phyloP scores from a whole-genome alignment of 1,140 invertebrate species.

The Argopecten irradians region DNA sequence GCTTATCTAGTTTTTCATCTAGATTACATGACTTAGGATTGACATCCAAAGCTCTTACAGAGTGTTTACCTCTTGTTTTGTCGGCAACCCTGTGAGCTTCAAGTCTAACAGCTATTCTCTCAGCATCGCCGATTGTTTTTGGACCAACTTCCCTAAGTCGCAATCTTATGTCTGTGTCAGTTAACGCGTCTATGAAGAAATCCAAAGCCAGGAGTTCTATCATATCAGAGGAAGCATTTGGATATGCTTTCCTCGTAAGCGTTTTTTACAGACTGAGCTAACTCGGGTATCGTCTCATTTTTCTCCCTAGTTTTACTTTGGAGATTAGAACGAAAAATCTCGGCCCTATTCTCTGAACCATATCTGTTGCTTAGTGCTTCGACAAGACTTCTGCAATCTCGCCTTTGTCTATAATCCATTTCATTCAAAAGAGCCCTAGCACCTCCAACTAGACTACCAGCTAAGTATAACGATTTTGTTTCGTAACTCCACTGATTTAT shows the following conservation, averaged over 20 bases:
- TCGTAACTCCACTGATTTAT: slow-evolving; percentile 36
- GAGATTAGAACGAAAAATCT: slow-evolving; percentile 38
- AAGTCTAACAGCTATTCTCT: slow-evolving; percentile 37
- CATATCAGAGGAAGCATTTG: slow-evolving; percentile 2
- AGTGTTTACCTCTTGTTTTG: background rate
- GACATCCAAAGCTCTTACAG: background rate
- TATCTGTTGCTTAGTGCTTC: slow-evolving; percentile 25
- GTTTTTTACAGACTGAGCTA: slow-evolving; percentile 27
- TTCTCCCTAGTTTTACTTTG: slow-evolving; percentile 33
- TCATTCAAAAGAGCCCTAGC: slow-evolving; percentile 35
- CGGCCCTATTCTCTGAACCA: slow-evolving; percentile 26
- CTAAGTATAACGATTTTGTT: slow-evolving; percentile 39
- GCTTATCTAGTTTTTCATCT: background rate
- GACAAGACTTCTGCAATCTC: slow-evolving; percentile 35
- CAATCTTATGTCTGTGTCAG: background rate
- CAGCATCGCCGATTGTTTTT: background rate
- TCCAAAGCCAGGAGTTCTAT: background rate
- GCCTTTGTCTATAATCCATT: background rate
- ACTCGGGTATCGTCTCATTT: slow-evolving; percentile 31
- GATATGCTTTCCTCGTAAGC: slow-evolving; percentile 23
- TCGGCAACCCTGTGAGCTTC: slow-evolving; percentile 33
- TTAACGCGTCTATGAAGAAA: slow-evolving; percentile 33
- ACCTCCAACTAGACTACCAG: slow-evolving; percentile 36
- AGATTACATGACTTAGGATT: background rate
- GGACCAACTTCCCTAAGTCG: slow-evolving; percentile 7